These are phyloP conservation scores for Chrysodeixis includens DNA, from an alignment of 2,888 invertebrate species.

Conservation along the genomic window DNA sequence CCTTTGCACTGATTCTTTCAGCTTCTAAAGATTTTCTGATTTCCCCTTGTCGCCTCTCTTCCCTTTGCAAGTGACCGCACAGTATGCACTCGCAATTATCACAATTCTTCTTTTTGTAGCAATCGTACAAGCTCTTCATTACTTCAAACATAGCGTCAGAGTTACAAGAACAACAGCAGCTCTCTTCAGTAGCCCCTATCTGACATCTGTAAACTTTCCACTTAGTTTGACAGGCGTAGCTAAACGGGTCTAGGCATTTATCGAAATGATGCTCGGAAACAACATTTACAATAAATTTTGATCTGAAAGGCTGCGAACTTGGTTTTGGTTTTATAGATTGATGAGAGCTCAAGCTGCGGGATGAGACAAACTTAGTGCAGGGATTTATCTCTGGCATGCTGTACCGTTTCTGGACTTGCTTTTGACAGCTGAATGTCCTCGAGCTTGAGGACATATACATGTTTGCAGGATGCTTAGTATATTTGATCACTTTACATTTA, in stretches of 20 bases:
- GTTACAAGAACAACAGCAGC: slow-evolving; percentile 64
- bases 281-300: slow-evolving; percentile 25
- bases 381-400: slow-evolving; percentile 39
- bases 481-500: slow-evolving; percentile 16
- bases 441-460: slow-evolving; percentile 15
- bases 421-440: slow-evolving; percentile 2
- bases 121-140: slow-evolving; percentile 80
- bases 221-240: slow-evolving; percentile 21
- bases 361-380: background rate
- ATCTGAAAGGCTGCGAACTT: slow-evolving; percentile 10
- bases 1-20: slow-evolving; percentile 19
- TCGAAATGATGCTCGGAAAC: slow-evolving; percentile 31
- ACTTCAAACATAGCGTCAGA: slow-evolving; percentile 82
- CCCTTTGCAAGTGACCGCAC: slow-evolving; percentile 68
- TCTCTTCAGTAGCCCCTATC: slow-evolving; percentile 10
- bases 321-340: background rate
- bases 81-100: slow-evolving; percentile 76
- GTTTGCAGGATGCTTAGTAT: slow-evolving; percentile 2
- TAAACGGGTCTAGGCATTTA: slow-evolving; percentile 9
- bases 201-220: slow-evolving; percentile 41
- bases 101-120: slow-evolving; percentile 80
- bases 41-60: slow-evolving; percentile 18
- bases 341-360: slow-evolving; percentile 9
- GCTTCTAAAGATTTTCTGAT: slow-evolving; percentile 27
- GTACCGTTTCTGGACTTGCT: slow-evolving; percentile 6